phyloP scores from a whole-genome alignment of 2,888 invertebrate species.

The Cepaea hortensis region DNA sequence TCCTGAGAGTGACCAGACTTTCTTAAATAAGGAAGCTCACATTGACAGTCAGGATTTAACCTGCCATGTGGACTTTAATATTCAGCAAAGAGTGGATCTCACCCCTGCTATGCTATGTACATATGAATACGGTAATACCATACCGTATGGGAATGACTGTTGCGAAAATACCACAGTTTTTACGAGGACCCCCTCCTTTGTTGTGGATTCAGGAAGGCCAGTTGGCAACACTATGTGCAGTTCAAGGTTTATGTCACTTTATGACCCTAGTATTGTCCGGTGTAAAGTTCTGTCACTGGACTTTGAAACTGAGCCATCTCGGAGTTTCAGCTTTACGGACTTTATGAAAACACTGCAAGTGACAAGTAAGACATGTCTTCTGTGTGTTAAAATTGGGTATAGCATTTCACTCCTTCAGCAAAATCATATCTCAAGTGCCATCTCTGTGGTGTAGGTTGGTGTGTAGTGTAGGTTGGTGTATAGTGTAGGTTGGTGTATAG shows the following conservation, averaged over 20 bases:
- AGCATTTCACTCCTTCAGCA: no score
- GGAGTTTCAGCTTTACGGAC: not conserved
- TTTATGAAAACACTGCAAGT: not conserved
- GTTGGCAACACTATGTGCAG: not conserved
- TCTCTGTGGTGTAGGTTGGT: no score
- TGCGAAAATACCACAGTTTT: not conserved
- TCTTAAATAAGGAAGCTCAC: not conserved
- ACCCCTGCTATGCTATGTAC: not conserved
- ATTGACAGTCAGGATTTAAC: not conserved
- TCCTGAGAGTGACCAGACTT: not conserved
- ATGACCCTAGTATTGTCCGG: constrained; percentile 36
- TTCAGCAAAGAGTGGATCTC: not conserved
- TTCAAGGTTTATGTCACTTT: not conserved
- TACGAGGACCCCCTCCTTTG: no score
- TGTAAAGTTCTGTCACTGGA: constrained; percentile 10
- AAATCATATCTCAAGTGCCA: no score
- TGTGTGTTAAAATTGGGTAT: no score
- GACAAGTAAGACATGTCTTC: not conserved
- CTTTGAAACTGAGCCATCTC: not conserved
- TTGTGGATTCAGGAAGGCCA: not conserved
- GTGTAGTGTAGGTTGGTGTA: no score
- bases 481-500: no score
- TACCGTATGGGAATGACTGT: not conserved
- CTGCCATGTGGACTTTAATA: not conserved
- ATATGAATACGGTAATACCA: not conserved